Evolutionary conservation across 2,113 vertebrate species (phyloP).

Genomic region (Poeciliopsis turrubarensis): DNA sequence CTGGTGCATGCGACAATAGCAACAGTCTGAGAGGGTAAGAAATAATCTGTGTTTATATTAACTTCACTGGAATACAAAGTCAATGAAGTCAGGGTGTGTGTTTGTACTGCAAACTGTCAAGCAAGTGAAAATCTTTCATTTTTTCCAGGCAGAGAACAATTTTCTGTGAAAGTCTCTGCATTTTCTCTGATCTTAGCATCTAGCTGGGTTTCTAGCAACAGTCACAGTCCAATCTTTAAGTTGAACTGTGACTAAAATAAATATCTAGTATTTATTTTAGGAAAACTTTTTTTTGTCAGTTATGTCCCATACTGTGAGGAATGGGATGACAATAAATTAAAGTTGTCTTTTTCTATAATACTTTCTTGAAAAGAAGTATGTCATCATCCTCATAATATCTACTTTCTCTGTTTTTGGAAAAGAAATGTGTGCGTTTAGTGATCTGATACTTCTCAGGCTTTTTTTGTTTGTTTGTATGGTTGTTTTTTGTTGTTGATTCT

Average conservation of each 20-base stretch:
- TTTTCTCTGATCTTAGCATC: slow-evolving; percentile 23
- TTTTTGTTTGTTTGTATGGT: neutral
- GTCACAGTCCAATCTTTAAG: neutral
- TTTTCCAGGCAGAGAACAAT: slow-evolving; percentile 13
- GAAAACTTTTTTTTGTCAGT: neutral
- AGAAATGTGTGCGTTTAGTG: neutral
- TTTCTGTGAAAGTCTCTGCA: neutral
- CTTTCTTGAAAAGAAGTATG: neutral
- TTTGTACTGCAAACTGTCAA: slow-evolving; percentile 29
- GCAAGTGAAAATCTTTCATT: slow-evolving; percentile 9
- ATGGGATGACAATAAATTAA: neutral
- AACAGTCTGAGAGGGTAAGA: slow-evolving; percentile 25
- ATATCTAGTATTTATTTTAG: neutral
- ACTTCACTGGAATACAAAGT: slow-evolving; percentile 36
- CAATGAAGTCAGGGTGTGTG: slow-evolving; percentile 21
- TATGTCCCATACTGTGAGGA: neutral
- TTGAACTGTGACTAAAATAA: too few relatives aligned
- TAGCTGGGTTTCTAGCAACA: slow-evolving; percentile 23
- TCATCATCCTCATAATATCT: neutral
- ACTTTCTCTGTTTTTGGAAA: neutral
- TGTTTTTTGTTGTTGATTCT: neutral
- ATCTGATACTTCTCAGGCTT: neutral
- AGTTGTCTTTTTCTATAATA: neutral
- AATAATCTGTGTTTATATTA: slow-evolving; percentile 45
- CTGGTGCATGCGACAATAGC: slow-evolving; percentile 19